These are phyloP conservation scores for Hydrophis major DNA, from an alignment of 2,797 vertebrate species.

Conservation along the genomic window DNA sequence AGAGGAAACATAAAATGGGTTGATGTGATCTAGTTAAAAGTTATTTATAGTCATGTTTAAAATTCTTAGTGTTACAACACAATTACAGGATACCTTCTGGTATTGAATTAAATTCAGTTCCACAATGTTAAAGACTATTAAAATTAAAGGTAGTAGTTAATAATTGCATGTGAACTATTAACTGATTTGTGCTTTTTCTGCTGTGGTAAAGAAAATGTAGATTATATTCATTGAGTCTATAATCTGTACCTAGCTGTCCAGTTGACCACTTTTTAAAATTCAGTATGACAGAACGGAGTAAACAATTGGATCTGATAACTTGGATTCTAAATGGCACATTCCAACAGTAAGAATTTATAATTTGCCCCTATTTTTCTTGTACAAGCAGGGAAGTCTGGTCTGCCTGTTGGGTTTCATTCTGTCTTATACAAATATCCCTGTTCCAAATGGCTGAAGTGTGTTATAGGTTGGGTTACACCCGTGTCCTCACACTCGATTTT, in stretches of 20 bases:
- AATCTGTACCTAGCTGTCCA: background rate
- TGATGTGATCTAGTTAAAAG: background rate
- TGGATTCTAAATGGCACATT: background rate
- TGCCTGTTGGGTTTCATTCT: background rate
- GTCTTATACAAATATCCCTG: background rate
- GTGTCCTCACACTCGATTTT: background rate
- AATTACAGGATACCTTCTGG: background rate
- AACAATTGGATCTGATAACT: background rate
- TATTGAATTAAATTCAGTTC: background rate
- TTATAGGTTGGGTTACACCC: background rate
- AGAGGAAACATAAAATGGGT: background rate
- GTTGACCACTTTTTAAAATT: background rate
- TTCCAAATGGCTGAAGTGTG: background rate
- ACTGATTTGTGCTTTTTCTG: background rate
- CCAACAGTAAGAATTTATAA: background rate
- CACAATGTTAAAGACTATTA: background rate
- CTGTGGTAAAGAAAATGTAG: background rate
- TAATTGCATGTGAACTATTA: background rate
- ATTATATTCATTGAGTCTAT: background rate
- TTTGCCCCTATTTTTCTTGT: background rate
- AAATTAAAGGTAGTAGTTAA: background rate
- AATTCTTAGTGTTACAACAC: background rate
- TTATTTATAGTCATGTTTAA: background rate
- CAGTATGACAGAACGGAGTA: background rate
- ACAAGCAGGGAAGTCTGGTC: background rate